Evolutionary conservation across 2,797 vertebrate genomes (phyloP), one percentile per base, ranked within the genome.

Genomic region (Trichosurus vulpecula): DNA sequence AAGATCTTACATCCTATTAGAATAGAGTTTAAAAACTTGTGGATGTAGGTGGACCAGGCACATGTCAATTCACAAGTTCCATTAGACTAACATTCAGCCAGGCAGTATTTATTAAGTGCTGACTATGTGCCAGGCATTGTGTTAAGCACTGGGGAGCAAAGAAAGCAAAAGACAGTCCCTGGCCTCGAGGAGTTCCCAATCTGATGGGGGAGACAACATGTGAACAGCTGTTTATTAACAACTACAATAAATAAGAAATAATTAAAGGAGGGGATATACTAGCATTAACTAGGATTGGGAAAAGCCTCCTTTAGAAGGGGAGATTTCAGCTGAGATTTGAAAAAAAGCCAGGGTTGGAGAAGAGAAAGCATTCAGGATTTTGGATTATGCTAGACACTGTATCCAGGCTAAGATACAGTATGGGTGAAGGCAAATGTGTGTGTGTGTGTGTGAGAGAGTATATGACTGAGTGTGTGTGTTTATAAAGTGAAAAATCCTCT

Each of bases 401-500:
- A 25, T 51, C 8, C 74, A 51, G 41, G 10, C 74, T 6, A 51
- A 87, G 41, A 47, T 25, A 81, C 19, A 3, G 19, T 27, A 27
- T 27, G 74, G 41, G 22, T 51, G 41, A 87, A 87, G 74, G 74
- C 41, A 47, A 87, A 25, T 4, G 9, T 87, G 74, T 87, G 41
- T 16, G 4, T n/a, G 94, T 29, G 2, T 94, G 56, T 22, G 31
- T 6, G n/a, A 19, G 66, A 66, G 61, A 66, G 66, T 81, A 19
- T 41, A 95, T 87, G 90, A 57, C 91, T 94, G 94, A 97, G 95
- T 27, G 13, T 47, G 3, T 94, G 55, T 27, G 93, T 74, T 94
- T 96, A 96, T 93, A 95, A 96, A 95, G 53, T 94, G 93, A 93
- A 95, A 96, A 95, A 95, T 31, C 91, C 95, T 97, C 97, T 95